phyloP scores from a whole-genome alignment of 1,140 invertebrate species.

The Drosophila hydei region DNA sequence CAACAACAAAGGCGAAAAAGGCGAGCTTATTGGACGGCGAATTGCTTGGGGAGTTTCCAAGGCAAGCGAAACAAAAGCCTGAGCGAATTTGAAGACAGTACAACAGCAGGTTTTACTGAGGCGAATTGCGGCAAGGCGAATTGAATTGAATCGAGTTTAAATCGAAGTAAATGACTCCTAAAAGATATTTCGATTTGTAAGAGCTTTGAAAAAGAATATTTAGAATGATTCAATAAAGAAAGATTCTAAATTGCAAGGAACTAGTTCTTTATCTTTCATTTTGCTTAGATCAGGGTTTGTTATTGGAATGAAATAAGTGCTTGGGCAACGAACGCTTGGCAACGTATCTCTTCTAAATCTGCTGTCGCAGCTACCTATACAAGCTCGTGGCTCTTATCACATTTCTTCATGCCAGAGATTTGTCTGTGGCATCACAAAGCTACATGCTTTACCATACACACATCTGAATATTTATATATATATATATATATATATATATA shows the following conservation, averaged over 20 bases:
- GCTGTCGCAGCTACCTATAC: background rate
- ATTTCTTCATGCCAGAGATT: slow-evolving; percentile 17
- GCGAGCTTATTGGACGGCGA: slow-evolving; percentile 22
- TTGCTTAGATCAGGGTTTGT: background rate
- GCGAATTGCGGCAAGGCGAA: background rate
- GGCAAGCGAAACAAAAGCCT: background rate
- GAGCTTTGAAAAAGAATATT: no score
- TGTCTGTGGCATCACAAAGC: slow-evolving; percentile 1
- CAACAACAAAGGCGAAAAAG: slow-evolving; percentile 26
- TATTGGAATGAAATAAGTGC: background rate
- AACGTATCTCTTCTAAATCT: background rate
- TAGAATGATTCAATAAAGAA: no score
- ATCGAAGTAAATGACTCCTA: no score
- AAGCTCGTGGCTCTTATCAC: background rate
- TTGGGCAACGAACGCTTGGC: background rate
- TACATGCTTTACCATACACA: background rate
- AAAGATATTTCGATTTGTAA: no score
- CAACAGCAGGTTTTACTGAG: background rate
- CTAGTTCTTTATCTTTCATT: background rate
- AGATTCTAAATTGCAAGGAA: no score
- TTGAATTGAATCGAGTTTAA: no score
- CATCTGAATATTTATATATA: no score
- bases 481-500: background rate
- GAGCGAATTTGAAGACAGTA: background rate
- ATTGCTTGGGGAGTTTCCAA: slow-evolving; percentile 5